Evolutionary conservation across 2,888 invertebrate genomes (phyloP), one percentile per base, ranked within the genome.

Genomic region (Notocelia uddmanniana): DNA sequence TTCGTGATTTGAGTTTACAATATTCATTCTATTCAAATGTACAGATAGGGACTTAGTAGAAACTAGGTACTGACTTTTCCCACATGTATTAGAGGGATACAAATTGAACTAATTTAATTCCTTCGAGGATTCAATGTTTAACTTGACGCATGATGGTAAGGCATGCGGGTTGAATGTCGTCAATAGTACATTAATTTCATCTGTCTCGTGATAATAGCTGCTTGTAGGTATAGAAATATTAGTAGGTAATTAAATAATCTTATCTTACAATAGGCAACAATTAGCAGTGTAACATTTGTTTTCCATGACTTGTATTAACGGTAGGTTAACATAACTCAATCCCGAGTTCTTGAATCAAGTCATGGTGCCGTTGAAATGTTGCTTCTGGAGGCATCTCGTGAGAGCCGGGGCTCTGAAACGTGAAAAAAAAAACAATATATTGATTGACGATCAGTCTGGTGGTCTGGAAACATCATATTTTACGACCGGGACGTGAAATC

Each of bases 371-470:
- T 93, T 93, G 84, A 87, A 87, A 74, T 84, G 86, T 77, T 88
- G 87, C 74, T 88, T 82, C 81, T 92, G 93, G 55, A 92, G 83
- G 82, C 94, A 94, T 76, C 93, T 85, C 74, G 92, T 93, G 73
- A 94, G 89, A 75, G 91, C 89, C 50, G 93, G 93, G 69, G 94
- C 90, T 81, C 94, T 94, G 91, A 18, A 92, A 92, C 70, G 80
- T 79, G 85, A 86, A 82, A 37, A 59, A 37, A 59, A 58, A 59
- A 37, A 62, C 18, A 23, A n/a, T 18, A 23, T 59, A 68, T 59
- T 59, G 50, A 68, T 68, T 18, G 58, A 59, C 37, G 50, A 18
- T 23, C 21, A 31, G 9, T n/a, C 21, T 50, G 68, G 15, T n/a
- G 21, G 9, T n/a, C 21, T 50, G 68, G 15, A 52, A 59, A 68